These are phyloP conservation scores for Anisognathus igniventris DNA, from an alignment of 2,797 vertebrate species.

Conservation along the genomic window DNA sequence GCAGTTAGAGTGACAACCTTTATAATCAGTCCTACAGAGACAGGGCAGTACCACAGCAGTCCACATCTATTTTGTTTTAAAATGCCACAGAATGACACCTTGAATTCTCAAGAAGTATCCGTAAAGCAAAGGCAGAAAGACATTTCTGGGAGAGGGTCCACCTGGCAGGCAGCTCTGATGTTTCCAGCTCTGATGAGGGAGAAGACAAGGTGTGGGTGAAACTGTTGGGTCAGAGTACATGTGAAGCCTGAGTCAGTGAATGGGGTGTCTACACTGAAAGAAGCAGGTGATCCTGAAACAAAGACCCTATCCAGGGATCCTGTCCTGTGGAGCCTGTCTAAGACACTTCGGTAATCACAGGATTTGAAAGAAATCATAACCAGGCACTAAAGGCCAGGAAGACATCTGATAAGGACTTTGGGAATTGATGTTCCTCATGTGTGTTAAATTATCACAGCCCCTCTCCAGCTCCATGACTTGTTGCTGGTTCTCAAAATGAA, in stretches of 20 bases:
- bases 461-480: background rate
- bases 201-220: background rate
- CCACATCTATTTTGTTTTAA: background rate
- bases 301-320: background rate
- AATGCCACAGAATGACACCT: background rate
- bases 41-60: background rate
- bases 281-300: background rate
- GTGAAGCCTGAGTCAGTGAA: background rate
- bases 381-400: background rate
- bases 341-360: background rate
- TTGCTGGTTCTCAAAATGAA: background rate
- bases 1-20: background rate
- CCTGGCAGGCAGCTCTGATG: background rate
- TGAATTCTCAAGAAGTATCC: background rate
- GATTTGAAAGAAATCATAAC: background rate
- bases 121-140: background rate
- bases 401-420: background rate
- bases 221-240: background rate
- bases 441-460: background rate
- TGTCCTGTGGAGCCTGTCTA: background rate
- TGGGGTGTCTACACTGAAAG: background rate
- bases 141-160: background rate
- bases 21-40: background rate
- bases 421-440: background rate
- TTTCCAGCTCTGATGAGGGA: background rate